These are phyloP conservation scores for Xestia rhomboidea DNA, from an alignment of 2,888 invertebrate genomes.

Conservation along the genomic window DNA sequence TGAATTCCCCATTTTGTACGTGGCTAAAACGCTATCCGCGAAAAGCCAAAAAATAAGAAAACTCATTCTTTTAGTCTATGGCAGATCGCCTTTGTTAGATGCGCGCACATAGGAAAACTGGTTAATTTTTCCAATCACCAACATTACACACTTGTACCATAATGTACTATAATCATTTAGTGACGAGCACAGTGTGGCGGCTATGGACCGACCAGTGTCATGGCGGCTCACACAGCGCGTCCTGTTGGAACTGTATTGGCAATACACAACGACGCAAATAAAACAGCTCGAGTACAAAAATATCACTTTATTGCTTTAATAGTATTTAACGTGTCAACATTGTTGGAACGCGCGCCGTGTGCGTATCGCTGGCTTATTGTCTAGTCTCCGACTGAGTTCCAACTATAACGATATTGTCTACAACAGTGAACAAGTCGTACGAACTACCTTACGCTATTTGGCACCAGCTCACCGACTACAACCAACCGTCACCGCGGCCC, in stretches of 20 bases:
- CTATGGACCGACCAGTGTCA: no score
- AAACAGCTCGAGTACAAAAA: conserved; percentile 74
- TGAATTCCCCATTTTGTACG: no score
- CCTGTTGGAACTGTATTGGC: background rate
- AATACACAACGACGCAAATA: conserved; percentile 38
- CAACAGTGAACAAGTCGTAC: conserved; percentile 43
- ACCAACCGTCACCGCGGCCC: background rate
- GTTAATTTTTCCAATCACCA: no score
- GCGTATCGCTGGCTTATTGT: conserved; percentile 74
- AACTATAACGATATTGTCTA: conserved; percentile 45
- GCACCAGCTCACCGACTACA: conserved; percentile 70
- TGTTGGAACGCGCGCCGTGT: conserved; percentile 59
- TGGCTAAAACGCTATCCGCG: no score
- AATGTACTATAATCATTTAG: no score
- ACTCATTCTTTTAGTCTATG: no score
- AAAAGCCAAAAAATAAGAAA: no score
- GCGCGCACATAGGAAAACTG: no score
- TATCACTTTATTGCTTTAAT: conserved; percentile 82
- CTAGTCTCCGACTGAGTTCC: conserved; percentile 59
- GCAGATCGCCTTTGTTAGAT: no score
- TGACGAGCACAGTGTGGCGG: no score
- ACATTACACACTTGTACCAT: no score
- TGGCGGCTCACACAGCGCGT: background rate
- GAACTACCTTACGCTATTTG: conserved; percentile 73
- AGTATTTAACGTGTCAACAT: conserved; percentile 67